phyloP scores from a whole-genome alignment of 2,888 invertebrate genomes.

The Hyalella azteca region DNA sequence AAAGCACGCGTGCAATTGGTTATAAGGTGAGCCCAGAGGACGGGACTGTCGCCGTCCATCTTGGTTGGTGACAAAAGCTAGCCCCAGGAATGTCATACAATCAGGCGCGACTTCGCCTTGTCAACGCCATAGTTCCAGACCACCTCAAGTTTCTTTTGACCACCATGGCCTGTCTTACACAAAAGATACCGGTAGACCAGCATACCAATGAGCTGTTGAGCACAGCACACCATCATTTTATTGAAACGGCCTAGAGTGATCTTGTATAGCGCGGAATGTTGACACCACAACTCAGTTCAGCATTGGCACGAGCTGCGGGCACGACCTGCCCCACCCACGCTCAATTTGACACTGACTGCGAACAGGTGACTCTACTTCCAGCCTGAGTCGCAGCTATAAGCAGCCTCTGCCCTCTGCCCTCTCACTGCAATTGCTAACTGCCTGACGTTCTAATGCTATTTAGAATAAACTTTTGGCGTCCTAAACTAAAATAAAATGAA shows the following conservation, averaged over 20 bases:
- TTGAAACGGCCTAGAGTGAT: not conserved
- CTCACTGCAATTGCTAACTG: not conserved
- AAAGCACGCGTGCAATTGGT: not conserved
- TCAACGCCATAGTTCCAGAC: conserved; percentile 1
- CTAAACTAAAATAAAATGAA: too few species aligned
- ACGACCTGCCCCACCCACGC: not conserved
- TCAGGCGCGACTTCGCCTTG: conserved; percentile 4
- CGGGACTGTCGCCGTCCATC: conserved; percentile 31
- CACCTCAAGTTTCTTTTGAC: not conserved
- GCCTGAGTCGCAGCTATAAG: not conserved
- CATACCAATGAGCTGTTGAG: too few species aligned
- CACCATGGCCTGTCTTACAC: too few species aligned
- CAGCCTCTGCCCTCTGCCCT: conserved; percentile 22
- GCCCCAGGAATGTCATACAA: conserved; percentile 22
- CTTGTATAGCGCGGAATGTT: conserved; percentile 24
- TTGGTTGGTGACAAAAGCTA: conserved; percentile 34
- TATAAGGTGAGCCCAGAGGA: conserved; percentile 12
- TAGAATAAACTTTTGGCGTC: too few species aligned
- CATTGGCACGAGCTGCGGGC: not conserved
- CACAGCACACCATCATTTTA: not conserved
- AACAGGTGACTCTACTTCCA: conserved; percentile 4
- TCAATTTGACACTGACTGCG: not conserved
- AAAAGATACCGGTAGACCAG: too few species aligned
- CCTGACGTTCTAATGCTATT: too few species aligned
- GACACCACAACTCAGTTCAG: conserved; percentile 25